Conservation (phyloP, 1,140 invertebrate genomes). For the Cydia pomonella region DNA sequence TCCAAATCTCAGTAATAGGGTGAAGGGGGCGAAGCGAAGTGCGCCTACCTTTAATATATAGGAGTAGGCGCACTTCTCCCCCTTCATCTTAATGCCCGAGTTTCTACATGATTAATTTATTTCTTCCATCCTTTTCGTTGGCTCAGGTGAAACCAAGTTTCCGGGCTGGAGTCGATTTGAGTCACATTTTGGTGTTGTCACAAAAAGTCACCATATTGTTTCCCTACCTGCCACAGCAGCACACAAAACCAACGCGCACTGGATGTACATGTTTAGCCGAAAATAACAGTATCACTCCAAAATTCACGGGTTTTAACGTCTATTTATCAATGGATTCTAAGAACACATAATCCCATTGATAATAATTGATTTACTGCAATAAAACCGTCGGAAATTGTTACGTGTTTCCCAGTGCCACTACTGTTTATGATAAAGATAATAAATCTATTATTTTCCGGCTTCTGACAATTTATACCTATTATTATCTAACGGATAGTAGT, state of each 20-base stretch:
- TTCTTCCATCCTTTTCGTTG: too few relatives aligned
- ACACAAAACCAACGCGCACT: slow-evolving; percentile 27
- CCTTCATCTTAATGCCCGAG: too few relatives aligned
- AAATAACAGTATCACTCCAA: not conserved
- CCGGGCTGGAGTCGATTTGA: too few relatives aligned
- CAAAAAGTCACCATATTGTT: too few relatives aligned
- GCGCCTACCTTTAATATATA: too few relatives aligned
- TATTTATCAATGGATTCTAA: slow-evolving; percentile 8
- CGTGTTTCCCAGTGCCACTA: slow-evolving; percentile 1
- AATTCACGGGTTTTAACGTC: slow-evolving; percentile 8
- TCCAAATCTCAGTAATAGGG: too few relatives aligned
- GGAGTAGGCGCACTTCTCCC: too few relatives aligned
- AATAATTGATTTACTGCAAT: slow-evolving; percentile 17
- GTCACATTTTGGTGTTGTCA: too few relatives aligned
- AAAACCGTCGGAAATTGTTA: slow-evolving; percentile 13
- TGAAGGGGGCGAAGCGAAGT: too few relatives aligned
- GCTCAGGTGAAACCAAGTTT: too few relatives aligned
- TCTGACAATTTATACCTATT: not conserved
- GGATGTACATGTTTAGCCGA: slow-evolving; percentile 15
- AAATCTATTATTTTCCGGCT: slow-evolving; percentile 1
- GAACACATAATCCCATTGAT: slow-evolving; percentile 28
- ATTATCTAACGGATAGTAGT: too few relatives aligned
- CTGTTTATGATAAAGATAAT: slow-evolving; percentile 20
- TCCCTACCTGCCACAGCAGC: slow-evolving; percentile 25
- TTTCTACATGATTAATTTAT: too few relatives aligned